These are phyloP conservation scores for Acanthochromis polyacanthus DNA, from an alignment of 2,113 vertebrate genomes.

Conservation along the genomic window DNA sequence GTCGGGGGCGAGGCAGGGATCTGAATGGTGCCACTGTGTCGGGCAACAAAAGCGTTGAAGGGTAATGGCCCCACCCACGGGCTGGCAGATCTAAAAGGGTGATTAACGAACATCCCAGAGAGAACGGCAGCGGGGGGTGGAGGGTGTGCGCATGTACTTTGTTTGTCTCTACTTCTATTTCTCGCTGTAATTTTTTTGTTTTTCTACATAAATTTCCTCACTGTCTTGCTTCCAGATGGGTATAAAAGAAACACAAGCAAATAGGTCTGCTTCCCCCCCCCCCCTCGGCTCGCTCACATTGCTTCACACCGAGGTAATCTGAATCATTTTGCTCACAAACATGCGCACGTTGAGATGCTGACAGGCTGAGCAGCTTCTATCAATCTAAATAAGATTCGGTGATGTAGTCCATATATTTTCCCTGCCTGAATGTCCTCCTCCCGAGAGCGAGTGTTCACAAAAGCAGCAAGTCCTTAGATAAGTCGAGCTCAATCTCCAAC, in stretches of 20 bases:
- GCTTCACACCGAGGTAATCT: constrained; percentile 55
- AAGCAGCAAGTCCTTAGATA: constrained; percentile 55
- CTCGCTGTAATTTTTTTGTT: neutral
- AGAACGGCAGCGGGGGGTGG: constrained; percentile 43
- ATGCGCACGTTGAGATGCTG: constrained; percentile 45
- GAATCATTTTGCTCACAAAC: constrained; percentile 64
- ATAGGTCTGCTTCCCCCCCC: neutral
- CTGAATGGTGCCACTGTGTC: constrained; percentile 56
- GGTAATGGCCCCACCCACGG: constrained; percentile 78
- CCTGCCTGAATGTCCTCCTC: constrained; percentile 55
- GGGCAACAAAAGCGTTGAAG: constrained; percentile 62
- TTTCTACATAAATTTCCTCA: constrained; percentile 11
- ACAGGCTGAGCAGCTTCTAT: constrained; percentile 67
- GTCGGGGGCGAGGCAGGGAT: constrained; percentile 18
- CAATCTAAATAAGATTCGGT: constrained; percentile 74
- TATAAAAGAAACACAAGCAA: constrained; percentile 32
- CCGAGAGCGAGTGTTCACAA: constrained; percentile 49
- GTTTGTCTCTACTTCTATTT: constrained; percentile 28
- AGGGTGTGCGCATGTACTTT: neutral
- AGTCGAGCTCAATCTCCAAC: constrained; percentile 64
- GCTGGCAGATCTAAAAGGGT: constrained; percentile 75
- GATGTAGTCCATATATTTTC: constrained; percentile 69
- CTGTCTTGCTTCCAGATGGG: constrained; percentile 24
- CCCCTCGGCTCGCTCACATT: constrained; percentile 10
- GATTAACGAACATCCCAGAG: constrained; percentile 76